Percentiles rank a stretch among this genome's conserved stretches.
These are phyloP conservation scores for Sesia apiformis DNA, from an alignment of 2,888 invertebrate genomes.

Conservation along the genomic window DNA sequence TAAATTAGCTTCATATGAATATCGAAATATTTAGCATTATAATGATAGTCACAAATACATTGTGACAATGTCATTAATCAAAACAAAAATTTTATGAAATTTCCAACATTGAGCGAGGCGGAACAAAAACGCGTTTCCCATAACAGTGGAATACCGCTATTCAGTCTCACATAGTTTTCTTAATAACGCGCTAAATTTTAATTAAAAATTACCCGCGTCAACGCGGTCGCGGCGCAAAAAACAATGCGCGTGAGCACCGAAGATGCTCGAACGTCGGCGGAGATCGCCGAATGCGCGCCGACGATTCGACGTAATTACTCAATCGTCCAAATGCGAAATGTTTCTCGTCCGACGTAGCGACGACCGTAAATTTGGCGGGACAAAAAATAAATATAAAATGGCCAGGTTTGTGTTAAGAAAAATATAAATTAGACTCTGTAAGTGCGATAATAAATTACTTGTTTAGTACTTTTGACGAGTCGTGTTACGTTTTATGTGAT, in stretches of 20 bases:
- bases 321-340: slow-evolving; percentile 43
- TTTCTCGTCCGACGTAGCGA: slow-evolving; percentile 23
- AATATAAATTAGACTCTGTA: background rate
- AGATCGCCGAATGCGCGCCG: slow-evolving; percentile 27
- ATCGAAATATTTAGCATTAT: no score
- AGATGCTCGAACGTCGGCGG: slow-evolving; percentile 38
- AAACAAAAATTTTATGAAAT: slow-evolving; percentile 1
- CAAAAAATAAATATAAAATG: slow-evolving; percentile 8
- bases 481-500: no score
- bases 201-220: slow-evolving; percentile 49
- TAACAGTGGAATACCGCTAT: slow-evolving; percentile 17
- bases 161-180: slow-evolving; percentile 44
- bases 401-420: background rate
- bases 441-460: slow-evolving; percentile 1
- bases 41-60: no score
- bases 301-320: slow-evolving; percentile 50
- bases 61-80: background rate
- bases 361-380: slow-evolving; percentile 16
- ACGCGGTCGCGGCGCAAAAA: slow-evolving; percentile 36
- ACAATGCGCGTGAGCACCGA: slow-evolving; percentile 25
- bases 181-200: slow-evolving; percentile 63
- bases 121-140: slow-evolving; percentile 16
- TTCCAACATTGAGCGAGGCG: background rate
- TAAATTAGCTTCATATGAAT: no score
- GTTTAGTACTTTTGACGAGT: no score